Evolutionary conservation across 2,888 invertebrate species (phyloP), one percentile per base, ranked within the genome.

Genomic region (Callimorpha dominula): DNA sequence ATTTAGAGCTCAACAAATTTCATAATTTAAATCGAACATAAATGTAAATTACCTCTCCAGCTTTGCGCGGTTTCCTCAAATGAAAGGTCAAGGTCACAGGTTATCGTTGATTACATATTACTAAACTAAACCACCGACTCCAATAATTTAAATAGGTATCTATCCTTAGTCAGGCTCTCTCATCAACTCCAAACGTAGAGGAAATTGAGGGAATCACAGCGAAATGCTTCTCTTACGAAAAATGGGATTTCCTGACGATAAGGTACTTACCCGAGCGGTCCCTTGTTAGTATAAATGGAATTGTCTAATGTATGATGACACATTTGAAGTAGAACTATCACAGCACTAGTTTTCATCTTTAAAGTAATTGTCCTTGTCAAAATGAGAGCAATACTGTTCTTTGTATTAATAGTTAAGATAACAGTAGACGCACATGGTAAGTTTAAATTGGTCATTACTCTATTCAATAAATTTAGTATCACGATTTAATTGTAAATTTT

Each of bases 381-480:
- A 74, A 82, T 82, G 82, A 78, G 31, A 62, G 57, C n/a, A 17
- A n/a, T 82, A 65, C 0, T 82, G n/a, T 43, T 75, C 14, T 15
- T 81, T 52, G 74, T 71, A 6, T 66, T 82, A 42, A 43, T 80
- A 67, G 64, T 78, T n/a, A 76, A 73, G 67, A 68, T 81, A 50
- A 67, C 46, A 5, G 79, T 79, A 17, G 69, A 75, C 1, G 82
- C 74, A 1, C 69, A 72, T 71, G 81, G 82, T 82, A 65, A 76
- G 77, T 71, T 9, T 43, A 15, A 66, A 57, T 20, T 57, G 6
- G 43, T 46, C 14, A 50, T 42, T 17, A 43, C 43, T 43, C 11
- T 52, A 15, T 31, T 31, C 31, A 31, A 64, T 54, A 4, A 42
- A 43, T 43, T 0, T 17, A 17, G 2, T 66, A 46, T 46, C 12